phyloP scores from a whole-genome alignment of 2,113 vertebrate genomes.

The Neolamprologus brichardi region DNA sequence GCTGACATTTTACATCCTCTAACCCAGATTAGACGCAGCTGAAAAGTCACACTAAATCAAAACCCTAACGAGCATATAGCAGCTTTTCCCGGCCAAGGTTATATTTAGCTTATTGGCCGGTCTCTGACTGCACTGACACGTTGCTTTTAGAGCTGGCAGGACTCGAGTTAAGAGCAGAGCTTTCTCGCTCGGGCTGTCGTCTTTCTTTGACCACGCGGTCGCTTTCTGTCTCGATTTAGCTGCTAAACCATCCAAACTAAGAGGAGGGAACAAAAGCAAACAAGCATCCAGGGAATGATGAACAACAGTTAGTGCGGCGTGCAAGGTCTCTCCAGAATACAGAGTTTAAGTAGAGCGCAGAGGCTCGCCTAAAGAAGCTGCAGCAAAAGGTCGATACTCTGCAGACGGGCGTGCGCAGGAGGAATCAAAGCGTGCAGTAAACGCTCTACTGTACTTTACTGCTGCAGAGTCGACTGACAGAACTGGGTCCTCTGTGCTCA shows the following conservation, averaged over 20 bases:
- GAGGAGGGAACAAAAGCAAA: constrained; percentile 3
- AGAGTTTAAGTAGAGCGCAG: constrained; percentile 27
- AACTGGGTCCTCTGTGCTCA: constrained; percentile 14
- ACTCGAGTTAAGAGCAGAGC: not conserved
- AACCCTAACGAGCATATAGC: constrained; percentile 14
- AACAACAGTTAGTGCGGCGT: not conserved
- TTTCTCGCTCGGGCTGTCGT: constrained; percentile 9
- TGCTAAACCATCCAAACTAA: not conserved
- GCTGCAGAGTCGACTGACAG: constrained; percentile 41
- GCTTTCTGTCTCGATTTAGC: not conserved
- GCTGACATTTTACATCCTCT: constrained; percentile 30
- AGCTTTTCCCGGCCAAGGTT: constrained; percentile 23
- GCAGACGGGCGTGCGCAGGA: constrained; percentile 15
- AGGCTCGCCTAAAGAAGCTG: constrained; percentile 5
- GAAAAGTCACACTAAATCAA: constrained; percentile 10
- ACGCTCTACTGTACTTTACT: constrained; percentile 14
- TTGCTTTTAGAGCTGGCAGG: constrained; percentile 27
- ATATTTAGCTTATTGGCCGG: constrained; percentile 2
- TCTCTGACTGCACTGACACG: constrained; percentile 8
- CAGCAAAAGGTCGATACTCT: constrained; percentile 34
- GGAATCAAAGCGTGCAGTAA: constrained; percentile 44
- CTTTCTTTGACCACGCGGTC: not conserved
- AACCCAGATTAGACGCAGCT: constrained; percentile 20
- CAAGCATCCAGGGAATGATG: not conserved
- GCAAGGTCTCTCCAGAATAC: not conserved